Evolutionary conservation across 1,140 invertebrate genomes (phyloP).

Genomic region (Sminthurides bifidus): DNA sequence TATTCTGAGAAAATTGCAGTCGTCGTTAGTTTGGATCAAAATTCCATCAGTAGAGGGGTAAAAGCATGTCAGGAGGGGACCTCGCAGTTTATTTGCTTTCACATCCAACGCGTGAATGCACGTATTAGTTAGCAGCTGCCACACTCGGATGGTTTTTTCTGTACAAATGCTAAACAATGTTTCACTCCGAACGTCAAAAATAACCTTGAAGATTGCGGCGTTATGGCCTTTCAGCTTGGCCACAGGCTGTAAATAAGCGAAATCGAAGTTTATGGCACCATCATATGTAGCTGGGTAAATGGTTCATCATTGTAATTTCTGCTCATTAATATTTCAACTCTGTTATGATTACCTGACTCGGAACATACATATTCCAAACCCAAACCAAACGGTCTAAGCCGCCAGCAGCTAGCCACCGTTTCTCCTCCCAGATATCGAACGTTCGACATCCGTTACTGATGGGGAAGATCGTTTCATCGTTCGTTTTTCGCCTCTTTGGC

Average conservation of each 20-base stretch:
- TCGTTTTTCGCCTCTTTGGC: not conserved
- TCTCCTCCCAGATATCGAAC: slow-evolving; percentile 16
- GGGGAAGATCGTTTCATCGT: slow-evolving; percentile 9
- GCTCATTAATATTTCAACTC: not conserved
- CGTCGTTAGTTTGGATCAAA: slow-evolving; percentile 13
- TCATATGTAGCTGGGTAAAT: not conserved
- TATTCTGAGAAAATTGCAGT: not conserved
- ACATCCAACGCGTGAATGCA: slow-evolving; percentile 11
- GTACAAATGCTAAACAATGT: slow-evolving; percentile 15
- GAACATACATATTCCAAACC: slow-evolving; percentile 14
- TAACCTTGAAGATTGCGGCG: slow-evolving; percentile 9
- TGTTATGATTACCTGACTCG: not conserved
- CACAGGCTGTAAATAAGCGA: slow-evolving; percentile 9
- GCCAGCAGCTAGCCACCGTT: slow-evolving; percentile 9
- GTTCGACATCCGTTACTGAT: slow-evolving; percentile 8
- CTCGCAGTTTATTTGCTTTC: slow-evolving; percentile 5
- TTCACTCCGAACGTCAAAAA: slow-evolving; percentile 13
- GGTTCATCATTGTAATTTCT: not conserved
- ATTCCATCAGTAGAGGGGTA: slow-evolving; percentile 9
- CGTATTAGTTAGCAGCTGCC: slow-evolving; percentile 8
- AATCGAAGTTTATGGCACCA: not conserved
- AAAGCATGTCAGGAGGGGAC: slow-evolving; percentile 11
- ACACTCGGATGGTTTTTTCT: slow-evolving; percentile 12
- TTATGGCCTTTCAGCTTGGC: slow-evolving; percentile 17
- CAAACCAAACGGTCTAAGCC: slow-evolving; percentile 12